Evolutionary conservation across 1,140 invertebrate genomes (phyloP), one percentile per base, ranked within the genome.

Genomic region (Cotesia typhae): DNA sequence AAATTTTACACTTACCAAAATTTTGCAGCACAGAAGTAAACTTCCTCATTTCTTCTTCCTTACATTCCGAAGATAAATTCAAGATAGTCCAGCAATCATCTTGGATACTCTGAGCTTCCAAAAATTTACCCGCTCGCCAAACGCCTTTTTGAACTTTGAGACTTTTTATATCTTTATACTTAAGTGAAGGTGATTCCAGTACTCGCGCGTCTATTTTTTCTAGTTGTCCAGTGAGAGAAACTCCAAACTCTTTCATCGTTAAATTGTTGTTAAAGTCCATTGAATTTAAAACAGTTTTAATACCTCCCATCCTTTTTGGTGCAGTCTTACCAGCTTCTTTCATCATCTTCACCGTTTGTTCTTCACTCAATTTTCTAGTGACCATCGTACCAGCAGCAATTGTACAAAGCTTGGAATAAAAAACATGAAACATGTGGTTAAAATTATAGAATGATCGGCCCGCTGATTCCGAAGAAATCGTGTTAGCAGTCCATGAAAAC

Each of bases 301-400:
- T 94, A 78, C 91, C 93, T 0, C 73, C 1, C 77, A 91, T 91
- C 0, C 93, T 87, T 1, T 76, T 79, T 3, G 86, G 77, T 0
- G 93, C 90, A 4, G 83, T 77, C 0, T 90, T 92, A 1, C 92
- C 92, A 1, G 93, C 89, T 59, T 78, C 37, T 75, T 36, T 81
- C 0, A 95, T 92, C 92, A 94, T 93, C 0, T 78, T 83, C 0
- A 87, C 71, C 0, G 92, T 90, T 82, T 94, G 92, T 0, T 52
- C 73, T 57, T 90, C 89, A 60, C 82, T 81, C 75, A 91, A 79
- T 79, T 89, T 90, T 38, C 80, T 85, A 59, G 85, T 86, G 14
- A 82, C 77, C 7, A 89, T 85, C 84, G 94, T 92, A 1, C 90
- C 91, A 61, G 82, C 80, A 1, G 88, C 74, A 9, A 94, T 87